Evolutionary conservation across 2,113 vertebrate genomes (phyloP).

Genomic region (Rhombomys opimus): DNA sequence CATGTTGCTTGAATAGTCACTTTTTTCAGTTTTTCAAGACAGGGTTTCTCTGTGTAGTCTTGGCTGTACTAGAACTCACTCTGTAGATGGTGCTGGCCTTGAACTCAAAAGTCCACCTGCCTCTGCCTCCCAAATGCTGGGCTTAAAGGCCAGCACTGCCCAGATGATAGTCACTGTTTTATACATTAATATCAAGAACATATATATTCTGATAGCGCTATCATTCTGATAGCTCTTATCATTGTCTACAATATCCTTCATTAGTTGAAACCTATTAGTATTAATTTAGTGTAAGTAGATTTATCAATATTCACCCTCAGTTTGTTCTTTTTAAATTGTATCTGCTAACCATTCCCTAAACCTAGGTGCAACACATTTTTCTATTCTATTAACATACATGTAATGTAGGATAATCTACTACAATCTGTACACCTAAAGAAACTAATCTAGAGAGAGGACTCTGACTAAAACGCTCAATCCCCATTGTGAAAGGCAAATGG

Average conservation of each 20-base stretch:
- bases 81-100: not conserved
- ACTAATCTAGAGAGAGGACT: too few species aligned
- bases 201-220: not conserved
- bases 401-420: too few species aligned
- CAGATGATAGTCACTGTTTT: not conserved
- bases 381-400: too few species aligned
- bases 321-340: constrained; percentile 19
- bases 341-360: not conserved
- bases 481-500: too few species aligned
- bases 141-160: not conserved
- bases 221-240: not conserved
- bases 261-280: not conserved
- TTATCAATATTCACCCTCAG: not conserved
- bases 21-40: not conserved
- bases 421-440: too few species aligned
- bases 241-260: not conserved
- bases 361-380: not conserved
- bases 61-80: not conserved
- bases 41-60: not conserved
- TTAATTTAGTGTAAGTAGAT: constrained; percentile 13
- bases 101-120: not conserved
- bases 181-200: not conserved
- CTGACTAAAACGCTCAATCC: too few species aligned
- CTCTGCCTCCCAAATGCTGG: not conserved
- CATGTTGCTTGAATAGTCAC: not conserved